These are phyloP conservation scores for Villa cingulata DNA, from an alignment of 2,888 invertebrate genomes.

Conservation along the genomic window DNA sequence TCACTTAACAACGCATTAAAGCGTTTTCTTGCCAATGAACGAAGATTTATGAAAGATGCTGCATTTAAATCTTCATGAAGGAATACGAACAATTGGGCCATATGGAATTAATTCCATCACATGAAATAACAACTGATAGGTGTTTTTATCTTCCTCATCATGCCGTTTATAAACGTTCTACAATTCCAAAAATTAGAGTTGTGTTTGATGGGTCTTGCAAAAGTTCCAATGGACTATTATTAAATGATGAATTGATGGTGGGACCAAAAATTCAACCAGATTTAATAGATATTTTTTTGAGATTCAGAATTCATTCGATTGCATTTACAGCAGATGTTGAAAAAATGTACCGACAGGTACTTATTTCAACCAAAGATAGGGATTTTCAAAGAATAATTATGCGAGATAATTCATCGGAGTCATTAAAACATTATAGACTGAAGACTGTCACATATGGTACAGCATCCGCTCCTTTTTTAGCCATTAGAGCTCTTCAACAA, in stretches of 20 bases:
- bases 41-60: neutral
- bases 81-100: conserved; percentile 16
- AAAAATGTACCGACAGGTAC: conserved; percentile 6
- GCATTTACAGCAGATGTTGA: conserved; percentile 3
- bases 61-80: conserved; percentile 9
- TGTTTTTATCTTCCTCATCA: neutral
- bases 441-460: conserved; percentile 6
- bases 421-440: neutral
- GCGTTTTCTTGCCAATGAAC: neutral
- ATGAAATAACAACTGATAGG: neutral
- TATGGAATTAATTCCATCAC: conserved; percentile 9
- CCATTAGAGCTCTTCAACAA: neutral
- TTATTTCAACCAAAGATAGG: neutral
- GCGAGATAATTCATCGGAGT: neutral
- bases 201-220: conserved; percentile 6
- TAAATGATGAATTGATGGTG: neutral
- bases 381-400: neutral
- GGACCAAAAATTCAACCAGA: neutral
- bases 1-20: neutral
- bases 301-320: neutral
- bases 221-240: neutral
- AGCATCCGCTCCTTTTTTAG: conserved; percentile 1
- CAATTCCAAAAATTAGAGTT: conserved; percentile 2
- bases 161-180: conserved; percentile 1
- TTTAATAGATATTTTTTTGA: neutral